A percentile compares a stretch with the other conserved stretches of the same genome.
phyloP scores from a whole-genome alignment of 2,113 vertebrate species.

The Lepus timidus region DNA sequence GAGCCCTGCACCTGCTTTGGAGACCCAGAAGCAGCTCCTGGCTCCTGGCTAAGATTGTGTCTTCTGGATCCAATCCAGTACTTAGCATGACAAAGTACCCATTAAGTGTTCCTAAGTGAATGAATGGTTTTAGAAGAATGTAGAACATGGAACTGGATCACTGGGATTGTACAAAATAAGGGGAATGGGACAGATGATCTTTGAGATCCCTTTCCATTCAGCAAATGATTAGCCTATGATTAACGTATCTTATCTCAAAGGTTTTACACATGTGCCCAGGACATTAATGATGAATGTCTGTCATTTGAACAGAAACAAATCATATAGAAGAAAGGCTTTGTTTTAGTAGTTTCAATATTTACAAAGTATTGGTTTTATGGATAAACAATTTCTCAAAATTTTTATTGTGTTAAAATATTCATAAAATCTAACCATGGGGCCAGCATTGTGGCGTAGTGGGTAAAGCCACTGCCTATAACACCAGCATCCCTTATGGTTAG shows the following conservation, averaged over 20 bases:
- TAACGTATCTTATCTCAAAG: neutral
- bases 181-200: neutral
- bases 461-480: too few species aligned
- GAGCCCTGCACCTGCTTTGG: too few species aligned
- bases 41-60: too few species aligned
- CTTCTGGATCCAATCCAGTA: neutral
- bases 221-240: neutral
- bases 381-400: neutral
- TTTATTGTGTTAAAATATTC: neutral
- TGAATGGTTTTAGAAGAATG: neutral
- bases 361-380: conserved; percentile 22
- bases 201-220: neutral
- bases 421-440: neutral
- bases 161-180: neutral
- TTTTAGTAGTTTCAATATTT: conserved; percentile 13
- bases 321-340: neutral
- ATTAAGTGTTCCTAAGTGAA: neutral
- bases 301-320: conserved; percentile 12
- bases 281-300: neutral
- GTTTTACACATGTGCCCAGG: neutral
- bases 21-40: too few species aligned
- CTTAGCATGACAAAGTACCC: neutral
- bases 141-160: neutral
- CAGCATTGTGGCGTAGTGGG: too few species aligned
- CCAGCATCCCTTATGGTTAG: too few species aligned